Conservation (phyloP, 1,140 invertebrate genomes). For the Pogonus chalceus region DNA sequence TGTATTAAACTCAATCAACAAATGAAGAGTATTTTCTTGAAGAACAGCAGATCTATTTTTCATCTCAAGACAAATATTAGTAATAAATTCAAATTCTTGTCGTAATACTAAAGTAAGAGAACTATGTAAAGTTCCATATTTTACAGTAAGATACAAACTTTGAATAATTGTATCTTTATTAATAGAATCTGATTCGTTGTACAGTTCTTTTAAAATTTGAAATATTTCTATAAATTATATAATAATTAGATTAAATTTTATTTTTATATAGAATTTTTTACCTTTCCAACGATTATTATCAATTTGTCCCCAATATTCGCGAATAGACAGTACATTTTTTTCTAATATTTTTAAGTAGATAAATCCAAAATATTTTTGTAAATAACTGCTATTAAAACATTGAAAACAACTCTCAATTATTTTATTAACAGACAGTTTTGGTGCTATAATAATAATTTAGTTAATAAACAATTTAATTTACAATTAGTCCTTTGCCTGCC, state of each 20-base stretch:
- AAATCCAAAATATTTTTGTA: slow-evolving; percentile 17
- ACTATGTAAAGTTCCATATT: slow-evolving; percentile 20
- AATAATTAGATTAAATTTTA: not conserved
- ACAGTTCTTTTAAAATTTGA: slow-evolving; percentile 1
- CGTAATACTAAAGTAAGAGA: slow-evolving; percentile 18
- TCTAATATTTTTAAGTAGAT: slow-evolving; percentile 18
- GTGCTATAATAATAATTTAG: not conserved
- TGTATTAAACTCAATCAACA: slow-evolving; percentile 20
- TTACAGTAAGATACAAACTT: slow-evolving; percentile 20
- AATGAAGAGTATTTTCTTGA: slow-evolving; percentile 20
- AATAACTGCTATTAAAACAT: slow-evolving; percentile 15
- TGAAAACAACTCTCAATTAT: slow-evolving; percentile 20
- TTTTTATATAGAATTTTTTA: not conserved
- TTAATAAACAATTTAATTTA: not conserved
- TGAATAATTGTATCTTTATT: slow-evolving; percentile 14
- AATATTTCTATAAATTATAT: slow-evolving; percentile 3
- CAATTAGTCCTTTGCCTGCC: not conserved
- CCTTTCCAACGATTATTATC: slow-evolving; percentile 17
- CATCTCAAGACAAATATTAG: slow-evolving; percentile 17
- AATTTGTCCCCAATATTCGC: slow-evolving; percentile 16
- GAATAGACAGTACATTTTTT: slow-evolving; percentile 21
- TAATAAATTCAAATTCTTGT: slow-evolving; percentile 24
- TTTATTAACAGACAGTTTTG: slow-evolving; percentile 2
- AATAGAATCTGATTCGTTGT: not conserved
- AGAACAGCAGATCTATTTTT: slow-evolving; percentile 10